Conservation (phyloP, 64 coral and sea anemone genomes). For the Hydrozoanthus tunicans region DNA sequence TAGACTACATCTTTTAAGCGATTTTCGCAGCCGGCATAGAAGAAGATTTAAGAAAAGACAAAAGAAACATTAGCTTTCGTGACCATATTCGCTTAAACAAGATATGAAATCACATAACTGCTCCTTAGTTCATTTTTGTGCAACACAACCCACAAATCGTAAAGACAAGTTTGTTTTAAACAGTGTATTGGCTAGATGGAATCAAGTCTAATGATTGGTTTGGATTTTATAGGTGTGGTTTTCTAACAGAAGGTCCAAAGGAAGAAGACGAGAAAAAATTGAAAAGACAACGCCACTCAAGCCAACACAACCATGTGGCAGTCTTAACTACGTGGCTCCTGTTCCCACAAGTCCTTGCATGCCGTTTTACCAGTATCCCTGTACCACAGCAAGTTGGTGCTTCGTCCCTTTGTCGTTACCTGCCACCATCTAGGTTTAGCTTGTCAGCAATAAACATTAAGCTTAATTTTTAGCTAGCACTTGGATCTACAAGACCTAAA, state of each 20-base stretch:
- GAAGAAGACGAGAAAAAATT: constrained; percentile 48
- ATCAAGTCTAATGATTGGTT: neutral
- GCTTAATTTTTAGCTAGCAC: neutral
- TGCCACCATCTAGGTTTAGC: constrained; percentile 11
- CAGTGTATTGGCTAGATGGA: neutral
- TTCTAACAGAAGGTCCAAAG: constrained; percentile 53
- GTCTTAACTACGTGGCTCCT: constrained; percentile 17
- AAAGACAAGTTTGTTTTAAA: neutral
- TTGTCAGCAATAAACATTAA: neutral
- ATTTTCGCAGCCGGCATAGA: no score
- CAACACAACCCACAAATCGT: no score
- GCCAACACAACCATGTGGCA: neutral
- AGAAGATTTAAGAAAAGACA: no score
- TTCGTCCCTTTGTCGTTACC: constrained; percentile 24
- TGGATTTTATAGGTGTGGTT: constrained; percentile 39
- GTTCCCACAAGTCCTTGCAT: constrained; percentile 28
- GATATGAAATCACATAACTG: no score
- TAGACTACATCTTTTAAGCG: no score
- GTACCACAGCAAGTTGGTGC: constrained; percentile 14
- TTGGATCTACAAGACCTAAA: neutral
- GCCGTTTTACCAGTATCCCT: constrained; percentile 22
- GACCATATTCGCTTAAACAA: no score
- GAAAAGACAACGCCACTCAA: constrained; percentile 30
- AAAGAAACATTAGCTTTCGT: no score
- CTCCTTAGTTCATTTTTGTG: no score